phyloP scores from a whole-genome alignment of 2,888 invertebrate genomes.

The Drosophila limbata region DNA sequence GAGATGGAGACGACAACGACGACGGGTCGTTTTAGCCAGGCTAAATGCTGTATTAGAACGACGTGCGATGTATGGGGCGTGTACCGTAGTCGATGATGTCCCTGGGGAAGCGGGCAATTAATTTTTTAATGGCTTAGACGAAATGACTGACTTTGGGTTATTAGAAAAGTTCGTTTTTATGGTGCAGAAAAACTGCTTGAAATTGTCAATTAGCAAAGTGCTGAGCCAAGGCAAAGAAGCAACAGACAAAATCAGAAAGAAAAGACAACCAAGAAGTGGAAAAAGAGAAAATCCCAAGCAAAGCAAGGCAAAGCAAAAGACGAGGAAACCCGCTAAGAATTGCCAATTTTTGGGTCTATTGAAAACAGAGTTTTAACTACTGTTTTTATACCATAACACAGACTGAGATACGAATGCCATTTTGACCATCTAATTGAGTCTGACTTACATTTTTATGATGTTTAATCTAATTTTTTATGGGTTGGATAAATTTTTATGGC shows the following conservation, averaged over 20 bases:
- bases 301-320: constrained; percentile 4
- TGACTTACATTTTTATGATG: constrained; percentile 73
- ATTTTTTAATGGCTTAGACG: constrained; percentile 79
- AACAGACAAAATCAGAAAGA: constrained; percentile 6
- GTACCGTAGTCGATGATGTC: constrained; percentile 37
- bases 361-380: constrained; percentile 13
- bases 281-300: background rate
- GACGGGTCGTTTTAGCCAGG: constrained; percentile 60
- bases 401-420: constrained; percentile 11
- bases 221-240: constrained; percentile 23
- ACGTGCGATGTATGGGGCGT: constrained; percentile 75
- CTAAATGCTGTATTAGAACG: constrained; percentile 70
- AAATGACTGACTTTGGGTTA: constrained; percentile 74
- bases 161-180: constrained; percentile 65
- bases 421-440: constrained; percentile 62
- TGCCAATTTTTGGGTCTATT: constrained; percentile 39
- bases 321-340: constrained; percentile 46
- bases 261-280: background rate
- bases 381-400: constrained; percentile 15
- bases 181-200: constrained; percentile 54
- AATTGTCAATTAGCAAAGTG: constrained; percentile 78
- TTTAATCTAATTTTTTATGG: constrained; percentile 75
- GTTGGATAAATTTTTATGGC: constrained; percentile 53
- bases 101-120: constrained; percentile 71
- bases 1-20: background rate